Percentiles rank a stretch among this genome's conserved stretches.
phyloP scores from a whole-genome alignment of 2,888 invertebrate genomes.

The Aleiodes alternator region DNA sequence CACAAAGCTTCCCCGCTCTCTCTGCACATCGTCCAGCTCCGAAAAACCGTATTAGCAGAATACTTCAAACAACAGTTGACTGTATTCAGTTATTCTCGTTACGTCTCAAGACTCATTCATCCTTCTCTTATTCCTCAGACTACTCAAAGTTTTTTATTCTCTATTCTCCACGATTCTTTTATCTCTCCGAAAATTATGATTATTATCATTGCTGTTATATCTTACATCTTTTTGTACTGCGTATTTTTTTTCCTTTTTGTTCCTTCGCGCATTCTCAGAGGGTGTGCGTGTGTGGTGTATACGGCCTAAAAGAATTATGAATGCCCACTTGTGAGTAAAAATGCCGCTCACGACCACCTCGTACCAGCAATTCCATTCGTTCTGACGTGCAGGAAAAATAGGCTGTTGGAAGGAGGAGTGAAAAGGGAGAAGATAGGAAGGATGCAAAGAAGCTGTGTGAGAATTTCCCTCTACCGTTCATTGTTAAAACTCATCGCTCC shows the following conservation, averaged over 20 bases:
- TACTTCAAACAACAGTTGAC: conserved; percentile 23
- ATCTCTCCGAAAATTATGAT: not conserved
- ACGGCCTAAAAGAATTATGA: conserved; percentile 51
- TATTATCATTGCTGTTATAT: not conserved
- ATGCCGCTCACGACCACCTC: conserved; percentile 35
- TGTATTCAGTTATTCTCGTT: conserved; percentile 6
- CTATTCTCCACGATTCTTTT: not conserved
- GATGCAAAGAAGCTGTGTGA: conserved; percentile 13
- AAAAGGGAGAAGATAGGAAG: not conserved
- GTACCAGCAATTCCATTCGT: conserved; percentile 31
- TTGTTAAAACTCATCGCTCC: conserved; percentile 61
- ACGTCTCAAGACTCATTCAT: conserved; percentile 2
- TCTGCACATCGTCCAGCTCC: not conserved
- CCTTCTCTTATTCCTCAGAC: not conserved
- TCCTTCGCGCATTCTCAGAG: not conserved
- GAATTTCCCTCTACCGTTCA: conserved; percentile 54
- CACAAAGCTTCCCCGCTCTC: not conserved
- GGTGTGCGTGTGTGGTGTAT: not conserved
- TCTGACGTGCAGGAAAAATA: not conserved
- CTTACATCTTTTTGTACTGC: not conserved
- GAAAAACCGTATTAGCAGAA: conserved; percentile 12
- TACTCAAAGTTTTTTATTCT: not conserved
- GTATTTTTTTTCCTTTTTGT: not conserved
- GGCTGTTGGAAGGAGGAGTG: too few species aligned
- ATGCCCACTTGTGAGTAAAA: conserved; percentile 54